Base-by-base conservation (phyloP, 35 echinoderm and acorn worm genomes). In the Amphiura filiformis region DNA sequence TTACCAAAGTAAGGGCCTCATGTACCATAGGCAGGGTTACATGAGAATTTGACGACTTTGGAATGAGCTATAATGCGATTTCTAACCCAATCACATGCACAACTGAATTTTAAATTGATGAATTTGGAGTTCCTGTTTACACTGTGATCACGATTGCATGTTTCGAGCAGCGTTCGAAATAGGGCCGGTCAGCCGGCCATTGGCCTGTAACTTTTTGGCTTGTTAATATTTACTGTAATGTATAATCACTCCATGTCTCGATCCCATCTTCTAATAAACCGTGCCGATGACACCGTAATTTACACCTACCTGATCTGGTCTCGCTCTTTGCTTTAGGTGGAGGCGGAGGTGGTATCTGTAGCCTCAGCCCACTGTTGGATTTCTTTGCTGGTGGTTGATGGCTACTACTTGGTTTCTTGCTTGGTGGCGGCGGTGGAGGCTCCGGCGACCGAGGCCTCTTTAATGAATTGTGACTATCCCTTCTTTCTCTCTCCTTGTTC, bases 371-470 rank as follows among this genome's bases (percentile, higher is more conserved):
- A 61, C 32, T 56, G 83, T 85, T 85, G 13, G 44, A 40, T 85
- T 61, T 61, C 56, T 85, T 85, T 35, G 70, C 52, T 38, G 81
- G 89, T 23, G 85, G 85, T 76, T 42, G 35, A 1, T 15, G 3
- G 28, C 85, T 76, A 4, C 37, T 38, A 37, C 85, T 44, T 0
- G 40, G 36, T 38, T 77, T 77, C 35, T 87, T 87, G 37, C 75
- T 76, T 77, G 70, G 65, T 37, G 93, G 93, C 14, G 95, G 95
- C 70, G 95, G 95, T 31, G 95, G 95, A 28, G 95, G 95, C 11
- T 97, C 95, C 14, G 95, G 95, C 35, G 95, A 97, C 52, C 57
- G 84, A 37, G 95, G 84, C 35, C 95, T 93, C 82, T 97, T 97
- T 34, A 93, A 81, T n/a, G 79, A 79, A 36, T 70, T 65, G 20